These are phyloP conservation scores for Montipora efflorescens DNA, from an alignment of 64 coral and sea anemone genomes.

Conservation along the genomic window DNA sequence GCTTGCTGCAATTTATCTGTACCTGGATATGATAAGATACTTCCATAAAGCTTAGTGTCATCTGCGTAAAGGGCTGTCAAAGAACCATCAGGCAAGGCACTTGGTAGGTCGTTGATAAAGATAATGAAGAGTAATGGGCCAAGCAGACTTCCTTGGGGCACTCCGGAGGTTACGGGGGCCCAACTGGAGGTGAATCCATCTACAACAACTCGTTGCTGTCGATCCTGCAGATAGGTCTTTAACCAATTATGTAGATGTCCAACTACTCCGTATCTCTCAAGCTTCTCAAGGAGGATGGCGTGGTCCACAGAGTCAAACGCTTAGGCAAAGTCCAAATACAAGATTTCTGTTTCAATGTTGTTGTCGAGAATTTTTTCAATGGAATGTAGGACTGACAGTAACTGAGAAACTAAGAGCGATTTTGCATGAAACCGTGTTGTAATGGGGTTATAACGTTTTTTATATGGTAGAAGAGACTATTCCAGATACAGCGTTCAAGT, in stretches of 20 bases:
- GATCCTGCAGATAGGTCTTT: constrained; percentile 3
- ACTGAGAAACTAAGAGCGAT: constrained; percentile 61
- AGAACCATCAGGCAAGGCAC: background rate
- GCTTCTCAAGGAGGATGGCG: constrained; percentile 56
- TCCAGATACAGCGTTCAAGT: constrained; percentile 30
- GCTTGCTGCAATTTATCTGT: constrained; percentile 14
- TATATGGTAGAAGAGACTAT: constrained; percentile 1
- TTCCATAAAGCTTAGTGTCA: constrained; percentile 40
- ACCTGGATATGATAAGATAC: constrained; percentile 20
- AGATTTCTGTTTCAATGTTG: constrained; percentile 63
- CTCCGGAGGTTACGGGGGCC: constrained; percentile 39
- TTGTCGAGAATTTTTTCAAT: constrained; percentile 63
- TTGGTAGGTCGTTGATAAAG: constrained; percentile 54
- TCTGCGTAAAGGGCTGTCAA: constrained; percentile 30
- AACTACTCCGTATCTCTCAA: constrained; percentile 11
- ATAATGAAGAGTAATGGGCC: constrained; percentile 26
- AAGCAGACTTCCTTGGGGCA: constrained; percentile 33
- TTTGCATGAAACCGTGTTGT: constrained; percentile 60
- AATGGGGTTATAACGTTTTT: constrained; percentile 32
- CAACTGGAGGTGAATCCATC: constrained; percentile 11
- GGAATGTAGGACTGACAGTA: constrained; percentile 53
- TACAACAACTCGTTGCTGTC: constrained; percentile 10
- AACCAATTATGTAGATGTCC: background rate
- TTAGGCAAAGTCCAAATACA: constrained; percentile 76
- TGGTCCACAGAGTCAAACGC: constrained; percentile 65